Evolutionary conservation across 2,888 invertebrate genomes (phyloP), one percentile per base, ranked within the genome.

Genomic region (Rhabditophanes sp.): DNA sequence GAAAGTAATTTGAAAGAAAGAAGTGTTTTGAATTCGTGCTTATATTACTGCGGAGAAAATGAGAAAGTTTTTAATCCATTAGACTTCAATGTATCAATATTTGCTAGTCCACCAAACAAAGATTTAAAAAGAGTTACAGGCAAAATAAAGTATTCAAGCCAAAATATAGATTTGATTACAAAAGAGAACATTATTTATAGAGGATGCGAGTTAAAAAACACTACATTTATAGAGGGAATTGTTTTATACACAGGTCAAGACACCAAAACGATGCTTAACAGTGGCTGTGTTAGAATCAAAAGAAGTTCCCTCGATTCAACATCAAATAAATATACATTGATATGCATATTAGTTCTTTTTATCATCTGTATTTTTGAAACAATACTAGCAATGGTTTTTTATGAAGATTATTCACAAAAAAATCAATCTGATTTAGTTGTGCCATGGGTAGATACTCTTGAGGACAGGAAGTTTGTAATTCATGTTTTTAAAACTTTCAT

Each of bases 191-290:
- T 93, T 47, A 71, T 93, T 50, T 75, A 93, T 42, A 74, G 90
- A 60, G 90, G 88, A 66, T 90, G 88, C 68, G 75, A 81, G 48
- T 74, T 93, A 53, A 84, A 88, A 71, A 93, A 93, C 68, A 90
- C 93, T 7, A 87, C 88, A 68, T 90, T 76, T 67, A 76, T 90
- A 24, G 90, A 90, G 67, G 93, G 90, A 37, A 79, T 93, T 64
- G 85, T 90, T 30, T 80, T 93, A 33, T 93, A 93, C 73, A 85
- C 84, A 47, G 80, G 76, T 76, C 63, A 63, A 67, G 90, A 93
- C 72, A 88, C 88, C 11, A 93, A 93, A 70, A 83, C 88, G 12
- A 83, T 90, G 83, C 74, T 90, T 43, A 93, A 90, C 69, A 90
- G 88, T 68, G 82, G 84, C 48, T 84, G 87, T 25, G 87, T 87